Percentiles rank a stretch among this genome's conserved stretches.
phyloP scores from a whole-genome alignment of 2,113 vertebrate species.

The Dasypus novemcinctus region DNA sequence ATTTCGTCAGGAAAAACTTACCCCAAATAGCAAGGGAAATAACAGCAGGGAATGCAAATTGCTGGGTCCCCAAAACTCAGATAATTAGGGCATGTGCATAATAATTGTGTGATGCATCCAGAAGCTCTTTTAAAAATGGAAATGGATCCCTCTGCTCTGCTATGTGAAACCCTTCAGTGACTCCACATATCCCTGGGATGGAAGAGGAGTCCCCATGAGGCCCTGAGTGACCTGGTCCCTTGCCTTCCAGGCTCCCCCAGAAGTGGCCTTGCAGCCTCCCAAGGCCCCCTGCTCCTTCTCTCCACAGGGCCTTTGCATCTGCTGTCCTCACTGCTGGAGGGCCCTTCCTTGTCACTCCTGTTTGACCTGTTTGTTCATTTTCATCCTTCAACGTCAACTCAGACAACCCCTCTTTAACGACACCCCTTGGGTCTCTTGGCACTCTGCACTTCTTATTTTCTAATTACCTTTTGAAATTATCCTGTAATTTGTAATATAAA shows the following conservation, averaged over 20 bases:
- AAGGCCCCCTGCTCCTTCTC: accelerated
- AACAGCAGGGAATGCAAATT: background rate
- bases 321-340: accelerated
- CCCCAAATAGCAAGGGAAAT: background rate
- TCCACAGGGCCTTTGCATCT: background rate
- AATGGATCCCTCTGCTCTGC: background rate
- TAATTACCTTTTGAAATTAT: too few species aligned
- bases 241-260: accelerated
- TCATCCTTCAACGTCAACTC: background rate
- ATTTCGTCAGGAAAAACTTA: background rate
- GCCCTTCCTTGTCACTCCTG: too few species aligned
- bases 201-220: background rate
- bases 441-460: background rate
- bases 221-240: background rate
- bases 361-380: background rate
- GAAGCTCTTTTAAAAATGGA: background rate
- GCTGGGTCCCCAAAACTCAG: background rate
- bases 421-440: background rate
- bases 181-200: background rate
- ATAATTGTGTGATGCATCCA: background rate
- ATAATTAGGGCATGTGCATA: background rate
- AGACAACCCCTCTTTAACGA: background rate
- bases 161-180: background rate
- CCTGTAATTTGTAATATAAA: too few species aligned
- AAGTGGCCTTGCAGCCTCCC: background rate